phyloP scores from a whole-genome alignment of 2,888 invertebrate genomes.

The Eueremaeus valkanovi region DNA sequence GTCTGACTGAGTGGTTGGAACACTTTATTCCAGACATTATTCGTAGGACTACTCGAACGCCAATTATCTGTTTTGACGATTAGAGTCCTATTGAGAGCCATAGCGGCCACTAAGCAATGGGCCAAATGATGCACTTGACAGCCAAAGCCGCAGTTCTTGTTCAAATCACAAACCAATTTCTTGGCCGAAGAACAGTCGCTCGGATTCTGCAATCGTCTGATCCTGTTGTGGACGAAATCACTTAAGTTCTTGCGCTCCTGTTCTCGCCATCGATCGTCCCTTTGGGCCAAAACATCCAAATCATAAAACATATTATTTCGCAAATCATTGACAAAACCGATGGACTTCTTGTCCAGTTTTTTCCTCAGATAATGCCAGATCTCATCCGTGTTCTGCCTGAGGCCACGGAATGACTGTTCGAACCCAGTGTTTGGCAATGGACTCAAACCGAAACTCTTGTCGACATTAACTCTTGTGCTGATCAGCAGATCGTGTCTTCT shows the following conservation, averaged over 20 bases:
- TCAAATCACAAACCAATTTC: conserved; percentile 87
- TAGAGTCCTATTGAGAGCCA: conserved; percentile 85
- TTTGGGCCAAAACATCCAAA: conserved; percentile 40
- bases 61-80: conserved; percentile 90
- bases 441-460: neutral
- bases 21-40: conserved; percentile 85
- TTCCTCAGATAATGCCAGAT: conserved; percentile 77
- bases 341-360: conserved; percentile 71
- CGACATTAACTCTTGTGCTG: neutral
- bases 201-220: conserved; percentile 75
- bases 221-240: conserved; percentile 75
- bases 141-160: conserved; percentile 98
- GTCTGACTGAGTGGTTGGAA: conserved; percentile 84
- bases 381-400: conserved; percentile 73
- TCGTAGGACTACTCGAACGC: conserved; percentile 53
- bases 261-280: conserved; percentile 75
- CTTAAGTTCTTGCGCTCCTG: conserved; percentile 74
- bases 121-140: conserved; percentile 96
- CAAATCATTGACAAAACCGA: conserved; percentile 55
- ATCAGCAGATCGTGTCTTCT: neutral
- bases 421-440: conserved; percentile 4
- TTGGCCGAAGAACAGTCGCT: conserved; percentile 75
- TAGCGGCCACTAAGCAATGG: conserved; percentile 93
- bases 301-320: conserved; percentile 35
- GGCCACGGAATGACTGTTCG: conserved; percentile 59